A percentile compares a stretch with the other conserved stretches of the same genome.
Conservation (phyloP, 2,113 vertebrate species). For the Sander vitreus region DNA sequence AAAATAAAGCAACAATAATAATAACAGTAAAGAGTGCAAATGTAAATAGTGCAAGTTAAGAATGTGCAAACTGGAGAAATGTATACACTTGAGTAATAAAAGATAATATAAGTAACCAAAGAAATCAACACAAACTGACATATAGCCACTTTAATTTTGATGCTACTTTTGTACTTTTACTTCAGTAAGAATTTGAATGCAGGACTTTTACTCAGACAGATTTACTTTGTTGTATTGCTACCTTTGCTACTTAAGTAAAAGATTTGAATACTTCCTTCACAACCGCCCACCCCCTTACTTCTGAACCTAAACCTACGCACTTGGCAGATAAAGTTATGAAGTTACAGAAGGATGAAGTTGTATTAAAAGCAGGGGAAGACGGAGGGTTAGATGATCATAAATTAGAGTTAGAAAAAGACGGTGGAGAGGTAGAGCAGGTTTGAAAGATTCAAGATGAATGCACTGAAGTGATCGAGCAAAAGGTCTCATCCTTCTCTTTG, state of each 20-base stretch:
- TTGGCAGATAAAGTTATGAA: constrained; percentile 1
- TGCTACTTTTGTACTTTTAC: neutral
- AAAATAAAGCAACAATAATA: too few relatives aligned
- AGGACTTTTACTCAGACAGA: neutral
- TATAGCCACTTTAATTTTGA: neutral
- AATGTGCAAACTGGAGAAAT: too few relatives aligned
- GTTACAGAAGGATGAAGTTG: constrained; percentile 6
- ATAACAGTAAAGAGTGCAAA: too few relatives aligned
- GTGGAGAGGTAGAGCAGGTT: neutral
- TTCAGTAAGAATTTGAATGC: neutral
- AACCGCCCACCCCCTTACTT: too few relatives aligned
- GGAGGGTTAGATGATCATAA: constrained; percentile 14
- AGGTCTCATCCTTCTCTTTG: constrained; percentile 48
- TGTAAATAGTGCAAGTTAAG: too few relatives aligned
- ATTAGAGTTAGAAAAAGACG: constrained; percentile 29
- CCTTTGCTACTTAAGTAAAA: neutral
- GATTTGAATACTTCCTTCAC: neutral
- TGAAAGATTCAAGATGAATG: constrained; percentile 24
- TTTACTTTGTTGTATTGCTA: neutral
- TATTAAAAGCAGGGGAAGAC: neutral
- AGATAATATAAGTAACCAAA: too few relatives aligned
- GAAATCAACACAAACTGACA: too few relatives aligned
- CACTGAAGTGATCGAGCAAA: constrained; percentile 30
- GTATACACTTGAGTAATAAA: too few relatives aligned
- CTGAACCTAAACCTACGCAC: neutral